Percentiles rank a stretch among this genome's conserved stretches.
Evolutionary conservation across 2,888 invertebrate species (phyloP).

Genomic region (Belgica antarctica): DNA sequence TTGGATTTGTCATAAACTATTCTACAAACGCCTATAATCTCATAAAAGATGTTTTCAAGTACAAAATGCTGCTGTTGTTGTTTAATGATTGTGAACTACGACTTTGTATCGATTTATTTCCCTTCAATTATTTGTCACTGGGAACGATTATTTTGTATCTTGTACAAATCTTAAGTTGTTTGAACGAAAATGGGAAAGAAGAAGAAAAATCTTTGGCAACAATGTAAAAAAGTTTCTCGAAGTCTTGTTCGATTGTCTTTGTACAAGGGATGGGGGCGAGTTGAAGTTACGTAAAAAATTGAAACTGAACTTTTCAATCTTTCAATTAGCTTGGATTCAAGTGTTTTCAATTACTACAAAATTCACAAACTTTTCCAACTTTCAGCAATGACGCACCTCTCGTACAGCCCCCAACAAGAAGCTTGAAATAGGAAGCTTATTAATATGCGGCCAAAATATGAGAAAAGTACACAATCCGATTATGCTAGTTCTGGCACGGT

Average conservation of each 20-base stretch:
- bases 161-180: neutral
- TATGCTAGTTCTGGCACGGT: slow-evolving; percentile 20
- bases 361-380: too few relatives aligned
- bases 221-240: slow-evolving; percentile 11
- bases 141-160: slow-evolving; percentile 17
- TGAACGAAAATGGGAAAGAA: slow-evolving; percentile 9
- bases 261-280: neutral
- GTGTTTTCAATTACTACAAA: too few relatives aligned
- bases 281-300: neutral
- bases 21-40: too few relatives aligned
- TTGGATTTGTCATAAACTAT: neutral
- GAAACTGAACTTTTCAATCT: too few relatives aligned
- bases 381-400: too few relatives aligned
- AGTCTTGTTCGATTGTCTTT: slow-evolving; percentile 27
- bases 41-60: too few relatives aligned
- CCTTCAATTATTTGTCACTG: too few relatives aligned
- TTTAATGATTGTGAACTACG: too few relatives aligned
- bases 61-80: neutral
- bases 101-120: too few relatives aligned
- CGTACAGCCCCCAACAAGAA: too few relatives aligned
- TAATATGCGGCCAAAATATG: slow-evolving; percentile 24
- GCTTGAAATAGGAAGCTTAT: slow-evolving; percentile 20
- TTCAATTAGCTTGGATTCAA: too few relatives aligned
- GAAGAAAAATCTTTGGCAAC: slow-evolving; percentile 38
- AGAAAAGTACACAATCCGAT: neutral